These are phyloP conservation scores for Morpho deidamia DNA, from an alignment of 2,888 invertebrate species.

Conservation along the genomic window DNA sequence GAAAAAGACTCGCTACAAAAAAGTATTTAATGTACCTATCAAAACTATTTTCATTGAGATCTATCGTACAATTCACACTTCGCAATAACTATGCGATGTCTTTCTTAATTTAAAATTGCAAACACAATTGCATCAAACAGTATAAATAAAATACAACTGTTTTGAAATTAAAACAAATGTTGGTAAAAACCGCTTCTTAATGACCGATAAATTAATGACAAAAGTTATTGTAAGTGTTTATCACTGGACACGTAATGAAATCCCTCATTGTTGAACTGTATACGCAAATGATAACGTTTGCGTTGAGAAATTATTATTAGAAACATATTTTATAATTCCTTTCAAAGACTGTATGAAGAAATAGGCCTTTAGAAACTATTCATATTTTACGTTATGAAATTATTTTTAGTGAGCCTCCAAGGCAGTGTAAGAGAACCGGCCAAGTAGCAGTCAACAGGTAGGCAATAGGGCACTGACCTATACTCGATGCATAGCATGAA, in stretches of 20 bases:
- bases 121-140: neutral
- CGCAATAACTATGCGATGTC: too few species aligned
- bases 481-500: constrained; percentile 58
- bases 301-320: neutral
- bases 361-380: constrained; percentile 2
- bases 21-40: too few species aligned
- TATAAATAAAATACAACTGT: constrained; percentile 1
- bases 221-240: neutral
- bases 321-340: neutral
- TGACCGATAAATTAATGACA: neutral
- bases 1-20: too few species aligned
- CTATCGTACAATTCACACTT: too few species aligned
- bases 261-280: neutral
- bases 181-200: neutral
- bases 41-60: too few species aligned
- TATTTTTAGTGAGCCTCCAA: constrained; percentile 29
- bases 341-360: neutral
- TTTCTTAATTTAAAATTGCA: neutral
- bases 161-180: neutral
- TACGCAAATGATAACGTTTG: neutral
- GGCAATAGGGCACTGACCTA: constrained; percentile 72
- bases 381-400: neutral
- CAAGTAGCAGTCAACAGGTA: constrained; percentile 70
- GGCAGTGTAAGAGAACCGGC: constrained; percentile 59
- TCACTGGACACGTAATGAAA: neutral